Conservation (phyloP, 1,140 invertebrate genomes). For the Hycleus cichorii region DNA sequence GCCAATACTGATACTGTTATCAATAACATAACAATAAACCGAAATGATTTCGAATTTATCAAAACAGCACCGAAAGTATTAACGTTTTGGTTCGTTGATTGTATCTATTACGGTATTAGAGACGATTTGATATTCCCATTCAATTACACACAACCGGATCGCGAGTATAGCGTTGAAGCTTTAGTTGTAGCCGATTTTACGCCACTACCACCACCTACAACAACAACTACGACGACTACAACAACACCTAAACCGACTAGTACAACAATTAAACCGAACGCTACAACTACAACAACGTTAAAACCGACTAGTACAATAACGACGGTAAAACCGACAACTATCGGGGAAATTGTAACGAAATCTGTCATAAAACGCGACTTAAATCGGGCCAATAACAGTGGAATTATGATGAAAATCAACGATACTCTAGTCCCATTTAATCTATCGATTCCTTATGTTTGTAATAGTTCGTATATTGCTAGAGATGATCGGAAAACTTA, state of each 20-base stretch:
- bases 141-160: conserved; percentile 54
- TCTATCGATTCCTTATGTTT: conserved; percentile 46
- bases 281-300: conserved; percentile 27
- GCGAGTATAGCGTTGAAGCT: conserved; percentile 58
- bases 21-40: conserved; percentile 50
- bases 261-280: conserved; percentile 20
- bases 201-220: conserved; percentile 51
- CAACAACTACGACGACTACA: conserved; percentile 47
- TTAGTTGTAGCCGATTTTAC: conserved; percentile 61
- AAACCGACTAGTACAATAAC: conserved; percentile 25
- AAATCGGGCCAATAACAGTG: not conserved
- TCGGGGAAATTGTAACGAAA: conserved; percentile 14
- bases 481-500: conserved; percentile 59
- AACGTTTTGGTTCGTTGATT: conserved; percentile 73
- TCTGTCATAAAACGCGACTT: conserved; percentile 9
- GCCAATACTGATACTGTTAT: conserved; percentile 50
- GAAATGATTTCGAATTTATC: conserved; percentile 54
- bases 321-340: conserved; percentile 18
- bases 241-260: conserved; percentile 47
- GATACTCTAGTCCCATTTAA: conserved; percentile 27
- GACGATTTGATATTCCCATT: conserved; percentile 51
- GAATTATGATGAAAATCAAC: conserved; percentile 7
- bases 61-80: conserved; percentile 54
- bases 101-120: conserved; percentile 58
- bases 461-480: conserved; percentile 53